Evolutionary conservation across 2,113 vertebrate genomes (phyloP), one percentile per base, ranked within the genome.

Genomic region (Engraulis encrasicolus): DNA sequence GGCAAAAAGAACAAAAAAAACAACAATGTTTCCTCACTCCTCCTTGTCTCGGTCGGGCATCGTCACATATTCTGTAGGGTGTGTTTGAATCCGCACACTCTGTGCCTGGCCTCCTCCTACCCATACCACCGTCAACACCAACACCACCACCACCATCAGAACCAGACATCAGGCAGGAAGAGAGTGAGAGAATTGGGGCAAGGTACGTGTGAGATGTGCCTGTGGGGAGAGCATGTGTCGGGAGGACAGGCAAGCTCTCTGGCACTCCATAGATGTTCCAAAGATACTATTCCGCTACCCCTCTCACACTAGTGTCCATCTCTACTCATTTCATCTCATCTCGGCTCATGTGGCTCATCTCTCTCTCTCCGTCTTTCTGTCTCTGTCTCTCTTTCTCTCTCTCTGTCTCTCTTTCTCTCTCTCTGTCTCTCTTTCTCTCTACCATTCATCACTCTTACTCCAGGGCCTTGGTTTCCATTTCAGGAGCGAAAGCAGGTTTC

Each of bases 251-350:
- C 27, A 15, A 36, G 54, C 58, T 85, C 19, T 74, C 84, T n/a
- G 88, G 90, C 89, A 85, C 87, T 84, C 83, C 87, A 91, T 90
- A 92, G 91, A 92, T 93, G 74, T 90, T 84, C 36, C 85, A 83
- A 82, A 61, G 74, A 45, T 45, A 9, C 77, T 81, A 78, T 83
- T 89, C 31, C 84, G 45, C 50, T 81, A n/a, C n/a, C n/a, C 2
- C 50, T 38, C 38, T 40, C 11, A 52, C 23, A 66, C 52, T 38
- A 1, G 83, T 48, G n/a, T n/a, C n/a, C n/a, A n/a, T n/a, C n/a
- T n/a, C n/a, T 38, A 7, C 74, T 61, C 19, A 34, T 83, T 19
- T 37, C 23, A 19, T 78, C 45, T n/a, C 20, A 14, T 48, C 7
- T 34, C 6, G 11, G 6, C 20, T 27, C 48, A 86, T 81, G 85